phyloP scores from a whole-genome alignment of 2,113 vertebrate genomes.

The Fulica atra region DNA sequence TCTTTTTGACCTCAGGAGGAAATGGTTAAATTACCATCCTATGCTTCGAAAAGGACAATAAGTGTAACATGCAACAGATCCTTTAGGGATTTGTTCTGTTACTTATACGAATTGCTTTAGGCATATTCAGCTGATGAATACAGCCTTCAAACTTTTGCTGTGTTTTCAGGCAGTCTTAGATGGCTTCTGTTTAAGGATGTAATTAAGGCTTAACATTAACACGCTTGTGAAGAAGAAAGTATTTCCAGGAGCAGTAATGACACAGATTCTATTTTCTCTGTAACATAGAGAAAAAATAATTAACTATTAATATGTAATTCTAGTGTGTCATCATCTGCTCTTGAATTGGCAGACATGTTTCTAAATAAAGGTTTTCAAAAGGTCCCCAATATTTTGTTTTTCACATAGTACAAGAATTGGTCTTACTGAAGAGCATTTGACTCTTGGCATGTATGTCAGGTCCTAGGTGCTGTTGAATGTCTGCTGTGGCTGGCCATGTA shows the following conservation, averaged over 20 bases:
- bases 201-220: neutral
- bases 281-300: neutral
- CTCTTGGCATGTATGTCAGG: neutral
- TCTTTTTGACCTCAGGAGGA: neutral
- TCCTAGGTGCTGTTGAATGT: neutral
- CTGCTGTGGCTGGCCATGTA: neutral
- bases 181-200: neutral
- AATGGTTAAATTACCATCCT: neutral
- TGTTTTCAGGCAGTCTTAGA: neutral
- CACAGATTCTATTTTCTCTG: neutral
- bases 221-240: neutral
- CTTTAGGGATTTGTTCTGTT: neutral
- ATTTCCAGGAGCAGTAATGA: neutral
- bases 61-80: neutral
- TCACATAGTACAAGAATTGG: fast-evolving
- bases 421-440: neutral
- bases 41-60: neutral
- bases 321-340: neutral
- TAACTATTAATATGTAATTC: neutral
- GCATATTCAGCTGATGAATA: neutral
- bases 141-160: neutral
- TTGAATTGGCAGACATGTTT: neutral
- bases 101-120: neutral
- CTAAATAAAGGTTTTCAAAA: neutral
- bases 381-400: neutral